A percentile compares a stretch with the other conserved stretches of the same genome.
Conservation (phyloP, 2,888 invertebrate species). For the Phyllotreta striolata region DNA sequence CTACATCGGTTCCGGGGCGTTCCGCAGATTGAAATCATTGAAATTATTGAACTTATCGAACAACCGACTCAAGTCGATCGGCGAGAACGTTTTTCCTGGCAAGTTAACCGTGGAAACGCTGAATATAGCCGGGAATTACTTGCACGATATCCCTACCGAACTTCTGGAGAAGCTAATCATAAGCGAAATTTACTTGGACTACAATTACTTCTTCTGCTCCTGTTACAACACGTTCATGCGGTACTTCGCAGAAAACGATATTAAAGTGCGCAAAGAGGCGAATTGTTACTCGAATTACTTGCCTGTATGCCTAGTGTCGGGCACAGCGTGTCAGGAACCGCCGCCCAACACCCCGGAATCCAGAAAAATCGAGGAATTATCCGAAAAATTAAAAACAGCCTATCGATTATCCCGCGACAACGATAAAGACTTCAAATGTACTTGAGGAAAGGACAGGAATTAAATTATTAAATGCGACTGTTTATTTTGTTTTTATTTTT, state of each 20-base stretch:
- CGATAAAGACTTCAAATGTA: slow-evolving; percentile 6
- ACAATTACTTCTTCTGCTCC: slow-evolving; percentile 18
- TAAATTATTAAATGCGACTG: no score
- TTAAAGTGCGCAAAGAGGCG: not conserved
- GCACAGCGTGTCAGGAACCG: not conserved
- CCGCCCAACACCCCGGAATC: not conserved
- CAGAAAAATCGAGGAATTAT: not conserved
- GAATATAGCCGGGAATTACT: slow-evolving; percentile 14
- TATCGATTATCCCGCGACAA: not conserved
- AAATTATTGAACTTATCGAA: slow-evolving; percentile 9
- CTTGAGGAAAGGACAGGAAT: no score
- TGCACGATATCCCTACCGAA: not conserved
- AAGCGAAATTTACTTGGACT: slow-evolving; percentile 5
- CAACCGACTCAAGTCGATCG: slow-evolving; percentile 6
- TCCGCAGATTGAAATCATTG: slow-evolving; percentile 6
- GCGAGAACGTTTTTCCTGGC: slow-evolving; percentile 5
- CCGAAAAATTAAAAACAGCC: not conserved
- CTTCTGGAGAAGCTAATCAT: not conserved
- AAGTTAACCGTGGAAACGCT: slow-evolving; percentile 2
- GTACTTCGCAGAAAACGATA: not conserved
- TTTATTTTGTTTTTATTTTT: no score
- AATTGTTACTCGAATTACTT: slow-evolving; percentile 13
- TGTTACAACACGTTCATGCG: slow-evolving; percentile 8
- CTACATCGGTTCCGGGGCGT: slow-evolving; percentile 4
- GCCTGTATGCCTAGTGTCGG: slow-evolving; percentile 14